Conservation (phyloP, 2,888 invertebrate species). For the Minunthozetes semirufus region DNA sequence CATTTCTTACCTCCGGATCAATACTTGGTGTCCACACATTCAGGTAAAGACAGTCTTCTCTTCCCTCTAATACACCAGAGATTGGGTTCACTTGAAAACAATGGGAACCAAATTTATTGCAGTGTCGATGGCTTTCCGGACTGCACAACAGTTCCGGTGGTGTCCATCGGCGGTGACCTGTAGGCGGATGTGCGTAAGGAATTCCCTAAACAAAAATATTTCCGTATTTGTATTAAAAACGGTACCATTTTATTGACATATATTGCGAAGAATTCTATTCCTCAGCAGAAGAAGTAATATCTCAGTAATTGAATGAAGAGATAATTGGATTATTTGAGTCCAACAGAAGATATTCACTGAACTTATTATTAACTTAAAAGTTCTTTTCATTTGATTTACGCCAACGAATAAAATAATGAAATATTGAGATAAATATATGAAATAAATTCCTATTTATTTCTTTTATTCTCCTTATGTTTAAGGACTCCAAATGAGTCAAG, state of each 20-base stretch:
- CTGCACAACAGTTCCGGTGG: constrained; percentile 40
- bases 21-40: constrained; percentile 46
- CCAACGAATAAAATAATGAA: not conserved
- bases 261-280: too few species aligned
- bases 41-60: constrained; percentile 46
- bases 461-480: not conserved
- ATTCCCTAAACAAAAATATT: constrained; percentile 37
- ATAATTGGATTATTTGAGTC: too few species aligned
- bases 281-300: too few species aligned
- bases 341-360: not conserved
- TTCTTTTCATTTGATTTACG: constrained; percentile 2
- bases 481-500: not conserved
- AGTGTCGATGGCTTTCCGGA: constrained; percentile 34
- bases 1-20: constrained; percentile 35
- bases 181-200: constrained; percentile 41
- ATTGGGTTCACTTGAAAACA: constrained; percentile 42
- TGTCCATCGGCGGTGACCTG: constrained; percentile 39
- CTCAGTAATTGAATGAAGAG: too few species aligned
- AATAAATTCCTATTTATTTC: not conserved
- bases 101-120: constrained; percentile 40
- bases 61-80: constrained; percentile 39
- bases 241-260: too few species aligned
- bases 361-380: not conserved
- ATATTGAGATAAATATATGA: not conserved
- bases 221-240: not conserved